A percentile compares a stretch with the other conserved stretches of the same genome.
phyloP scores from a whole-genome alignment of 2,113 vertebrate genomes.

The Motacilla alba region DNA sequence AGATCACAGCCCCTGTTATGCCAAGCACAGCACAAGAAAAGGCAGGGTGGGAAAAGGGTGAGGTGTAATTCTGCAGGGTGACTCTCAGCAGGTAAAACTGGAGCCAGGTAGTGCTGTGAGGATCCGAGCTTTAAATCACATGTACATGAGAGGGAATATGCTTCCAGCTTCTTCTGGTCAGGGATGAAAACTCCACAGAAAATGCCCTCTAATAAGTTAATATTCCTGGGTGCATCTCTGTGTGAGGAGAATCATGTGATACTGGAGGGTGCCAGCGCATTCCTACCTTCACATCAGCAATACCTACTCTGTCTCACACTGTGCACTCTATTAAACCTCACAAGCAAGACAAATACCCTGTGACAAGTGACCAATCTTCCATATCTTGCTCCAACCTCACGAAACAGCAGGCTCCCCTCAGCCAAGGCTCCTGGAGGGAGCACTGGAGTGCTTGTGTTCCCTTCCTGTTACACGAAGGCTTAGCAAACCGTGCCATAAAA shows the following conservation, averaged over 20 bases:
- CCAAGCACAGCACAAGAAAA: neutral
- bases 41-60: neutral
- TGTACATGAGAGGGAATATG: accelerated
- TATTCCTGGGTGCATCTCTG: neutral
- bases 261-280: accelerated
- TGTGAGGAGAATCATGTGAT: accelerated
- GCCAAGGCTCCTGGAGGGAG: neutral
- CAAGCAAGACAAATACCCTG: constrained; percentile 5
- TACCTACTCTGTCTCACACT: neutral
- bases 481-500: constrained; percentile 5
- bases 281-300: neutral
- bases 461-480: neutral
- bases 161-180: neutral
- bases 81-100: neutral
- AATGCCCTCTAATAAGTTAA: neutral
- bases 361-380: constrained; percentile 26
- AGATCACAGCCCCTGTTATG: neutral
- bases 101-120: neutral
- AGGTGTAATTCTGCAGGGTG: neutral
- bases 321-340: constrained; percentile 32
- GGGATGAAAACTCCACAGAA: neutral
- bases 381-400: neutral
- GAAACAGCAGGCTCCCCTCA: constrained; percentile 14
- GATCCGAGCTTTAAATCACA: neutral
- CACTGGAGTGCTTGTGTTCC: neutral